Base-by-base conservation (phyloP, 2,888 invertebrate species). In the Callyntrura guangdongensis region DNA sequence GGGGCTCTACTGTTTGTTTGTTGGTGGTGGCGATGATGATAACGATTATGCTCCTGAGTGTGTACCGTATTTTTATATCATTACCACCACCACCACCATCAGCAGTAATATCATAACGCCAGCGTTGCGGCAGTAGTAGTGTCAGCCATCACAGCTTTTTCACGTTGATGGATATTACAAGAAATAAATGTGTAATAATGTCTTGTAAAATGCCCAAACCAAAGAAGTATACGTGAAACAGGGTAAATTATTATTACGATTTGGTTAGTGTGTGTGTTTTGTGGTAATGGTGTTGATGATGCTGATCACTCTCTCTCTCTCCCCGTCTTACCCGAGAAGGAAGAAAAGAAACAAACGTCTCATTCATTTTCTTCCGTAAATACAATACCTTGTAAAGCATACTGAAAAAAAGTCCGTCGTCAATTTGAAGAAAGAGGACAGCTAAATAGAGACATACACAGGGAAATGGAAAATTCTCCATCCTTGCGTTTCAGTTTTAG, bases 221-320 rank as follows among this genome's bases (percentile, higher is more conserved):
- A 79, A 36, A 79, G 61, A 27, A 69, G 64, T 74, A 86, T 61
- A 86, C 86, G 86, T 86, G 86, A 86, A 77, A 64, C 25, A 12
- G 56, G 49, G 47, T 74, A 47, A 74, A 74, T 74, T 67, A 67
- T 45, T 17, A 45, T 45, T 17, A 45, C 8, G 72, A 45, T 11
- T 36, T 72, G 72, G 72, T 72, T 36, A n/a, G 47, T n/a, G 36
- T 72, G 72, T 72, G 17, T 72, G 72, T 72, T 72, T 53, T 49
- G 53, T 77, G 77, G 56, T 77, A 53, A 17, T 77, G 53, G 27
- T 53, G 77, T 25, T 77, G 77, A 77, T 53, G 77, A 53, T 53
- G 25, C 53, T 53, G 77, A 77, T 77, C 69, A 84, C 84, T 84
- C 84, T 84, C 85, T 84, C 84, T 84, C 85, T 84, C 83, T 67